Percentiles rank a stretch among this genome's conserved stretches.
Evolutionary conservation across 2,888 invertebrate species (phyloP).

Genomic region (Chromoteleia sp.): DNA sequence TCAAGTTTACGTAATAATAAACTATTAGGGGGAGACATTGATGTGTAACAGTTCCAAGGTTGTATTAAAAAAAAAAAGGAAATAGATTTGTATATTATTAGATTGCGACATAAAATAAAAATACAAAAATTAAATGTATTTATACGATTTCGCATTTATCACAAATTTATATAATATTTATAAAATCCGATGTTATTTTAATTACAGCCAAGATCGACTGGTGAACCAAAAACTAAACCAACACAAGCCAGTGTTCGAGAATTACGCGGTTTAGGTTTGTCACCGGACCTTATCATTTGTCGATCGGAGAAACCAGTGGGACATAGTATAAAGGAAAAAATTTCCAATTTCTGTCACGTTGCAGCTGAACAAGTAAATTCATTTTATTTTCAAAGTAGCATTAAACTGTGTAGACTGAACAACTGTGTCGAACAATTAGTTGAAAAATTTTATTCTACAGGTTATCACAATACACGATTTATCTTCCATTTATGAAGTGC

Average conservation of each 20-base stretch:
- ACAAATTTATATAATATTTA: conserved; percentile 73
- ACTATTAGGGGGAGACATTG: no score
- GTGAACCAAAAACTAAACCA: conserved; percentile 99
- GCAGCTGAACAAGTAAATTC: conserved; percentile 93
- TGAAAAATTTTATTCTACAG: conserved; percentile 83
- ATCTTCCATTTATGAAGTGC: conserved; percentile 97
- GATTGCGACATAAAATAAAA: no score
- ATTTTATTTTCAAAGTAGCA: no score
- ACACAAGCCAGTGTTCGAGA: conserved; percentile 99
- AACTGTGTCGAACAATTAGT: no score
- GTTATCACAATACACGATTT: conserved; percentile 98
- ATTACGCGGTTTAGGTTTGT: conserved; percentile 94
- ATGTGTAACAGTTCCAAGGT: no score
- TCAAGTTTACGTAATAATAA: no score
- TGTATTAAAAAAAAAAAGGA: no score
- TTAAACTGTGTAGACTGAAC: no score
- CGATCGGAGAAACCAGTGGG: conserved; percentile 95
- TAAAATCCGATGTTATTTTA: background rate
- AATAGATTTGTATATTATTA: no score
- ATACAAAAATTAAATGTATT: no score
- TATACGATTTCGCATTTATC: no score
- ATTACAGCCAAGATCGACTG: conserved; percentile 92
- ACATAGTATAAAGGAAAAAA: conserved; percentile 94
- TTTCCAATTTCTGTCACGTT: conserved; percentile 98
- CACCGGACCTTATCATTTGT: conserved; percentile 97